Evolutionary conservation across 2,888 invertebrate genomes (phyloP).

Genomic region (Spodoptera exigua): DNA sequence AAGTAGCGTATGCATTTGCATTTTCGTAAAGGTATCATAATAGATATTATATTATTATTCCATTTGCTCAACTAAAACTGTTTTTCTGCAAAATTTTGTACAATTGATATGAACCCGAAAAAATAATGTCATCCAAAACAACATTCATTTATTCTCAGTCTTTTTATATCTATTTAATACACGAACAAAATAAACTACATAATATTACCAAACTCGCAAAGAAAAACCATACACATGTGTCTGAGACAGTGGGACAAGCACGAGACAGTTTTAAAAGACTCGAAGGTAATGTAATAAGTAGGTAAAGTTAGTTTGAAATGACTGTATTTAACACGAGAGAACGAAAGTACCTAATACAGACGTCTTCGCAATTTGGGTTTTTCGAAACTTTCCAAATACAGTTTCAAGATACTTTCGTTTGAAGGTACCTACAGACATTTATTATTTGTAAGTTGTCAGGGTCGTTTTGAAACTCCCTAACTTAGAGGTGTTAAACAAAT

Average conservation of each 20-base stretch:
- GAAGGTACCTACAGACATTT: slow-evolving; percentile 21
- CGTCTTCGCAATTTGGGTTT: slow-evolving; percentile 15
- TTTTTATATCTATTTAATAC: too few species aligned
- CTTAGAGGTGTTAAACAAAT: slow-evolving; percentile 31
- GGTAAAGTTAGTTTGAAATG: neutral
- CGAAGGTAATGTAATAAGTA: neutral
- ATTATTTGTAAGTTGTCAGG: slow-evolving; percentile 27
- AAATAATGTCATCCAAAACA: too few species aligned
- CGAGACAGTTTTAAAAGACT: too few species aligned
- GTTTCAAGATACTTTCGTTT: slow-evolving; percentile 22
- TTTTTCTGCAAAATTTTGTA: too few species aligned
- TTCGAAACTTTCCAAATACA: slow-evolving; percentile 25
- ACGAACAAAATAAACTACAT: too few species aligned
- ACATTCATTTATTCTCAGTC: too few species aligned
- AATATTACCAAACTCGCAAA: too few species aligned
- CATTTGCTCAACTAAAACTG: too few species aligned
- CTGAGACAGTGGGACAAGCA: too few species aligned
- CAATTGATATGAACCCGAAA: too few species aligned
- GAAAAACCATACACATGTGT: too few species aligned
- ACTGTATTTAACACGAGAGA: slow-evolving; percentile 5
- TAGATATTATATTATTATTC: too few species aligned
- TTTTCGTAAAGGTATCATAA: slow-evolving; percentile 1
- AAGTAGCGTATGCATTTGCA: neutral
- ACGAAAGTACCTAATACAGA: slow-evolving; percentile 7
- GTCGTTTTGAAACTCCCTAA: slow-evolving; percentile 14